These are phyloP conservation scores for Lepetodrilus schrolli DNA, from an alignment of 2,888 invertebrate genomes.

Conservation along the genomic window DNA sequence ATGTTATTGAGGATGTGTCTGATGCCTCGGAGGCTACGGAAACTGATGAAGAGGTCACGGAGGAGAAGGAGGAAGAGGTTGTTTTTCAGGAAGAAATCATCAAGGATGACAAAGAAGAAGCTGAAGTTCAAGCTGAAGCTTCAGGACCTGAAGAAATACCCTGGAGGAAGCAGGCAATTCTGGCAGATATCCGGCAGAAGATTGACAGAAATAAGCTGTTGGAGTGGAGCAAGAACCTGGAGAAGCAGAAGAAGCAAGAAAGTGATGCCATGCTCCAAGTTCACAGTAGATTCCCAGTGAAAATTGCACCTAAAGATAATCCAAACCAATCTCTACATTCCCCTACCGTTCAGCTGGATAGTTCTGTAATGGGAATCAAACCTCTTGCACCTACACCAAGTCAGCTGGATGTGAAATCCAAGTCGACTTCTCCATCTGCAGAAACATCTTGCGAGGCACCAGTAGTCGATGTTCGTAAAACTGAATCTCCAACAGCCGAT, in stretches of 20 bases:
- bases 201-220: slow-evolving; percentile 44
- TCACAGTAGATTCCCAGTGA: slow-evolving; percentile 49
- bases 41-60: slow-evolving; percentile 30
- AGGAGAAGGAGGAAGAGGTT: slow-evolving; percentile 42
- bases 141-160: neutral
- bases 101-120: neutral
- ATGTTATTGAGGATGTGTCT: slow-evolving; percentile 12
- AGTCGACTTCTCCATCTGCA: neutral
- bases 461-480: neutral
- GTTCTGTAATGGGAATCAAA: slow-evolving; percentile 4
- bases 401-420: neutral
- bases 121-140: neutral
- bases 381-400: neutral
- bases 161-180: slow-evolving; percentile 32
- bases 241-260: slow-evolving; percentile 38
- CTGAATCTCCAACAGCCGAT: neutral
- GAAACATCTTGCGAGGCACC: neutral
- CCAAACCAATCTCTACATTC: neutral
- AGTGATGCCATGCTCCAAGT: slow-evolving; percentile 38
- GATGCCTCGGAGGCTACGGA: slow-evolving; percentile 30
- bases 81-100: no score
- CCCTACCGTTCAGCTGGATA: neutral
- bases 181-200: slow-evolving; percentile 43
- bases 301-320: slow-evolving; percentile 52
- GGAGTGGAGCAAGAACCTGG: slow-evolving; percentile 41